Percentiles rank a stretch among this genome's conserved stretches.
phyloP scores from a whole-genome alignment of 2,797 vertebrate species.

The Sebastes iracundus region DNA sequence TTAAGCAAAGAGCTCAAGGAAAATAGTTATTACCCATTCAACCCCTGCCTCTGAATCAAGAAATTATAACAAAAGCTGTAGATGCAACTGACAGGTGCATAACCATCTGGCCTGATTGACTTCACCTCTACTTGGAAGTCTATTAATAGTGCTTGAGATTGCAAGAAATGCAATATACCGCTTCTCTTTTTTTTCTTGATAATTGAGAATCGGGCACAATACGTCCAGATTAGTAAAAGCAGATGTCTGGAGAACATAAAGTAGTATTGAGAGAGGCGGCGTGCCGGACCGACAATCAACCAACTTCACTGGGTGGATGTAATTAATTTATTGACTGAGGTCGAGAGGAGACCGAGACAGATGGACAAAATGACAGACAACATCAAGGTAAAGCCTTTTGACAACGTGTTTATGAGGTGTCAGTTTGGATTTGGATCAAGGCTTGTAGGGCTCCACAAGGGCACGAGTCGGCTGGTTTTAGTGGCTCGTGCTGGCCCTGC shows the following conservation, averaged over 20 bases:
- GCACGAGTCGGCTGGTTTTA: slow-evolving; percentile 24
- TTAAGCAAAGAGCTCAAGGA: slow-evolving; percentile 69
- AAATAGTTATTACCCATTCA: slow-evolving; percentile 60
- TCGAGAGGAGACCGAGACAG: slow-evolving; percentile 52
- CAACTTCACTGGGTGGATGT: slow-evolving; percentile 41
- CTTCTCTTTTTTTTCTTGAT: not conserved
- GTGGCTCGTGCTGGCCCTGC: slow-evolving; percentile 21
- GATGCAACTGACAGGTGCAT: slow-evolving; percentile 42
- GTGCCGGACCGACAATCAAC: slow-evolving; percentile 22
- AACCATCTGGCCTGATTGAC: slow-evolving; percentile 37
- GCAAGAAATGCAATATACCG: not conserved
- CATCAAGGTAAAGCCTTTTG: slow-evolving; percentile 79
- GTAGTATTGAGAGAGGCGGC: not conserved
- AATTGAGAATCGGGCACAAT: not conserved
- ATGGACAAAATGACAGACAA: slow-evolving; percentile 73
- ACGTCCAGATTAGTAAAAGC: slow-evolving; percentile 10
- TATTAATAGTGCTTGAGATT: not conserved
- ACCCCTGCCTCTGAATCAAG: slow-evolving; percentile 38
- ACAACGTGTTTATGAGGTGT: slow-evolving; percentile 82
- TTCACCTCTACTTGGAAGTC: slow-evolving; percentile 20
- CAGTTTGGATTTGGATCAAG: slow-evolving; percentile 77
- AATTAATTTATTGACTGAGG: slow-evolving; percentile 75
- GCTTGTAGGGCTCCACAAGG: slow-evolving; percentile 44
- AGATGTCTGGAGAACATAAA: slow-evolving; percentile 18
- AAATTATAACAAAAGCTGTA: slow-evolving; percentile 32